A percentile compares a stretch with the other conserved stretches of the same genome.
Conservation (phyloP, 2,113 vertebrate genomes). For the Colaptes auratus region DNA sequence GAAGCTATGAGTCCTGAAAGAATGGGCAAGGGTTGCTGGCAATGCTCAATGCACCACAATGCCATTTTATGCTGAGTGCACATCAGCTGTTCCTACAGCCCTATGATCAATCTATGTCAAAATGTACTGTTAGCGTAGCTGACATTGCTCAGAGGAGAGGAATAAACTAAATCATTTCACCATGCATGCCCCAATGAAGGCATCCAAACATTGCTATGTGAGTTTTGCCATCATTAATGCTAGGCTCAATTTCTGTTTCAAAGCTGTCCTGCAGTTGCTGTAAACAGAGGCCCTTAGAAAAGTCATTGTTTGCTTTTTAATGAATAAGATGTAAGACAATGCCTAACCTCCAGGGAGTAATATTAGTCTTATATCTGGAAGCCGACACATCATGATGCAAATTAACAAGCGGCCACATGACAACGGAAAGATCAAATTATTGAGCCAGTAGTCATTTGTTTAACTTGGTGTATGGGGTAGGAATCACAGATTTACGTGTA, state of each 20-base stretch:
- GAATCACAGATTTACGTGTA: not conserved
- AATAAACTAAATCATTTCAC: not conserved
- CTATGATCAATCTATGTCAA: not conserved
- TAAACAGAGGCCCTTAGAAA: not conserved
- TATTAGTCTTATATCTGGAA: not conserved
- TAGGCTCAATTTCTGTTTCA: not conserved
- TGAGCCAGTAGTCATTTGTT: not conserved
- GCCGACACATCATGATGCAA: not conserved
- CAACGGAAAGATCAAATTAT: not conserved
- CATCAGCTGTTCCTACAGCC: slow-evolving; percentile 52
- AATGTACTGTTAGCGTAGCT: not conserved
- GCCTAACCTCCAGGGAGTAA: not conserved
- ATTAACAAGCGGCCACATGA: not conserved
- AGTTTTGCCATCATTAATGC: not conserved
- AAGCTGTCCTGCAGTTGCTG: not conserved
- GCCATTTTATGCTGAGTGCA: not conserved
- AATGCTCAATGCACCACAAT: not conserved
- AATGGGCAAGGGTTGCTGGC: not conserved
- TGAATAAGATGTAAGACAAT: not conserved
- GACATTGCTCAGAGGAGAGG: slow-evolving; percentile 1
- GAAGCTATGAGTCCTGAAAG: not conserved
- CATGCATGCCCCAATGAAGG: not conserved
- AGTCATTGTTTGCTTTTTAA: not conserved
- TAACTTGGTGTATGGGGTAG: not conserved
- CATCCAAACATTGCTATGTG: not conserved